Percentiles rank a stretch among this genome's conserved stretches.
Conservation (phyloP, 2,113 vertebrate genomes). For the Cyphomyrus discorhynchus region DNA sequence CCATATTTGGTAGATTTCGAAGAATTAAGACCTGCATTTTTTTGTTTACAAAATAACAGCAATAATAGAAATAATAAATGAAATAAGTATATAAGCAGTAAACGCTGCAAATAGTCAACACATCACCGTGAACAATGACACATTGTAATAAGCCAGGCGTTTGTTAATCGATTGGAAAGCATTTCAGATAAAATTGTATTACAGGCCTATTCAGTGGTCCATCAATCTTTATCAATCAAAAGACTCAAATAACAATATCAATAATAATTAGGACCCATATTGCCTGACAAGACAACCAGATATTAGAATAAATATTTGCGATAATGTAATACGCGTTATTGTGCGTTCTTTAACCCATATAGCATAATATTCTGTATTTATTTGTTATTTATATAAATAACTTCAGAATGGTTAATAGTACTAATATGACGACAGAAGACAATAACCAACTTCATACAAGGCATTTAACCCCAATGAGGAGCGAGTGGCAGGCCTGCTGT, state of each 20-base stretch:
- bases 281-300: not conserved
- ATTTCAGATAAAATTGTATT: not conserved
- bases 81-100: not conserved
- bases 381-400: not conserved
- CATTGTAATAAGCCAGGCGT: not conserved
- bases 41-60: not conserved
- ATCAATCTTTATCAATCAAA: not conserved
- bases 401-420: not conserved
- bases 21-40: not conserved
- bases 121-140: not conserved
- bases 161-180: not conserved
- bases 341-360: not conserved
- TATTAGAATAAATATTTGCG: not conserved
- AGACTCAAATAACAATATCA: not conserved
- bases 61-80: not conserved
- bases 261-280: not conserved
- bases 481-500: not conserved
- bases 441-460: not conserved
- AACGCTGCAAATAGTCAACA: not conserved
- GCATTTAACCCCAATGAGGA: not conserved
- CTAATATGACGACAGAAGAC: not conserved
- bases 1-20: not conserved
- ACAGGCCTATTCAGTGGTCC: not conserved
- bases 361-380: not conserved
- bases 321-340: not conserved